Conservation (phyloP, 1,140 invertebrate genomes). For the Leptoteleia sp. region DNA sequence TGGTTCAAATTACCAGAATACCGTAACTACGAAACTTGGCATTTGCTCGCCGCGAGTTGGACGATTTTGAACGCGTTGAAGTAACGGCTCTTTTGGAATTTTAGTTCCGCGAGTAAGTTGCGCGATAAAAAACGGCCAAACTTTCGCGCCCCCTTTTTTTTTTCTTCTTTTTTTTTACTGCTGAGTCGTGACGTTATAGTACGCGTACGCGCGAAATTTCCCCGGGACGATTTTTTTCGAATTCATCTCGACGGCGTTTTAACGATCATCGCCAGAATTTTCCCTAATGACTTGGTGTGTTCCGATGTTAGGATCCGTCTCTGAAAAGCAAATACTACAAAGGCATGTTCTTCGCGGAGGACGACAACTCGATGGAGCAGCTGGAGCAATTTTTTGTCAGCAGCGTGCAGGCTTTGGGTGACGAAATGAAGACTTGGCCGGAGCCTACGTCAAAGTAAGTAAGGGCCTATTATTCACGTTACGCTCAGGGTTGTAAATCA, state of each 20-base stretch:
- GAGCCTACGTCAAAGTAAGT: conserved; percentile 32
- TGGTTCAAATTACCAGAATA: conserved; percentile 49
- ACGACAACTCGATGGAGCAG: neutral
- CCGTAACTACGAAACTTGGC: conserved; percentile 34
- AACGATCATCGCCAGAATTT: too few species aligned
- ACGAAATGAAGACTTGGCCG: conserved; percentile 31
- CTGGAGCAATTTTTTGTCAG: neutral
- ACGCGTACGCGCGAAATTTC: too few species aligned
- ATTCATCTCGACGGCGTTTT: too few species aligned
- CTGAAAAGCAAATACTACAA: conserved; percentile 5
- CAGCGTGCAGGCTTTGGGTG: conserved; percentile 8
- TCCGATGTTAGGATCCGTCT: conserved; percentile 13
- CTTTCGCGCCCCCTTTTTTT: conserved; percentile 47
- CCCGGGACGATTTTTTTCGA: too few species aligned
- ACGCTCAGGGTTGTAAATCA: conserved; percentile 2
- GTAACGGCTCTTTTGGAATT: conserved; percentile 47
- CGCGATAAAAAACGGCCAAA: conserved; percentile 42
- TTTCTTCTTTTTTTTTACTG: conserved; percentile 29
- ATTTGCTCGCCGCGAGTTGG: conserved; percentile 38
- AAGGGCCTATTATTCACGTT: conserved; percentile 12
- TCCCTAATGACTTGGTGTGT: neutral
- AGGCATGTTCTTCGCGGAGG: conserved; percentile 10
- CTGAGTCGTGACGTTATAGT: conserved; percentile 32
- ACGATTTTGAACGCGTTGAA: conserved; percentile 48
- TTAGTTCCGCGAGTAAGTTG: conserved; percentile 49